Percentiles rank a stretch among this genome's conserved stretches.
phyloP scores from a whole-genome alignment of 2,113 vertebrate species.

The Trinectes maculatus region DNA sequence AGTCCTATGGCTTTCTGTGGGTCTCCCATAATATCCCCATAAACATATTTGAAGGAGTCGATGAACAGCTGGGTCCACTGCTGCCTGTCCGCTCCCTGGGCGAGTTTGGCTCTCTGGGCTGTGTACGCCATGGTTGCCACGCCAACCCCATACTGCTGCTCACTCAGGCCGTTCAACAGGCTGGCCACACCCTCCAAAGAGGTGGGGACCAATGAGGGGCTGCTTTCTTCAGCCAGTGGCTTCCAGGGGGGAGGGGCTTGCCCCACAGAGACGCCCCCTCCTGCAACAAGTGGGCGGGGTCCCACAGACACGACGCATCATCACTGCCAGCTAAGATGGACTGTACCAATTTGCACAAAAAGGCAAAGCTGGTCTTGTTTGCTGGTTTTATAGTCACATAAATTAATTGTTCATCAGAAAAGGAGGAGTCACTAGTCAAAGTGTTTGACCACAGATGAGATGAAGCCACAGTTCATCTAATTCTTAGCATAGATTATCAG shows the following conservation, averaged over 20 bases:
- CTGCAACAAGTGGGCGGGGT: slow-evolving; percentile 90
- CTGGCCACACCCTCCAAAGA: slow-evolving; percentile 88
- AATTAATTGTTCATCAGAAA: slow-evolving; percentile 9
- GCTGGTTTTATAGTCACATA: not conserved
- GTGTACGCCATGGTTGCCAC: slow-evolving; percentile 97
- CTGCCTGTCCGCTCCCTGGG: slow-evolving; percentile 89
- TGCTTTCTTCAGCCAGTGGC: slow-evolving; percentile 88
- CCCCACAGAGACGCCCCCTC: slow-evolving; percentile 84
- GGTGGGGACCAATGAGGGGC: slow-evolving; percentile 84
- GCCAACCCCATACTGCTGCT: slow-evolving; percentile 88
- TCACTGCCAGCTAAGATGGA: slow-evolving; percentile 50
- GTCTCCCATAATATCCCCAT: slow-evolving; percentile 93
- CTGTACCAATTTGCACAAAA: slow-evolving; percentile 19
- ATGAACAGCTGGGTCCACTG: slow-evolving; percentile 96
- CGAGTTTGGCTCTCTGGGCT: slow-evolving; percentile 95
- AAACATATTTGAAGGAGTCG: slow-evolving; percentile 96
- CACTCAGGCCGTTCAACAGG: slow-evolving; percentile 89
- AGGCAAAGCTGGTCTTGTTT: slow-evolving; percentile 4
- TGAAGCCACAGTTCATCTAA: not conserved
- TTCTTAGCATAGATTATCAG: not conserved
- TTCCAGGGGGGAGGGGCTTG: slow-evolving; percentile 86
- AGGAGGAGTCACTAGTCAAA: not conserved
- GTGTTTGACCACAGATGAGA: not conserved
- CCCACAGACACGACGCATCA: slow-evolving; percentile 70
- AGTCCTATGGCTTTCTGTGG: slow-evolving; percentile 86